Conservation (phyloP, 2,797 vertebrate species). For the Neosalanx taihuensis region DNA sequence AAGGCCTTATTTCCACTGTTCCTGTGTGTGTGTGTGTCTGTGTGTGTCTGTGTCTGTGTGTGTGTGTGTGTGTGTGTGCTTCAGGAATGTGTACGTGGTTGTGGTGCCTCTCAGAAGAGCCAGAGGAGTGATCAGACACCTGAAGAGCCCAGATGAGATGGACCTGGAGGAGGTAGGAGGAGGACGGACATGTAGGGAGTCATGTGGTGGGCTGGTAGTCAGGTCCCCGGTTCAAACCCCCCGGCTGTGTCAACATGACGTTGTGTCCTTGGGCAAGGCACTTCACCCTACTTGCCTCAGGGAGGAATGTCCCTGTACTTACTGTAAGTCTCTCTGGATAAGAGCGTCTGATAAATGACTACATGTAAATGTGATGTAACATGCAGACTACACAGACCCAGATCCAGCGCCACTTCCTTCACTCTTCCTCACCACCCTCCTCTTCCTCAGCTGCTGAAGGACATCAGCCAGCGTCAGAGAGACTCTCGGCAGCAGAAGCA, state of each 20-base stretch:
- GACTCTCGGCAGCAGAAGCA: constrained; percentile 88
- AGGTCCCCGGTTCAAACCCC: no score
- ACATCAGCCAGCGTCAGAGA: constrained; percentile 81
- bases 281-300: no score
- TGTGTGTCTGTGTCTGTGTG: constrained; percentile 37
- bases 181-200: no score
- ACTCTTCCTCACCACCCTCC: not conserved
- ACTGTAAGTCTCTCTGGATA: no score
- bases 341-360: no score
- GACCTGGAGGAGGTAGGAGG: constrained; percentile 92
- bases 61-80: constrained; percentile 13
- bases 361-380: no score
- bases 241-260: no score
- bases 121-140: constrained; percentile 82
- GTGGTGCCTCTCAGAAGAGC: constrained; percentile 88
- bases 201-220: no score
- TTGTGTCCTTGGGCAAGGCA: no score
- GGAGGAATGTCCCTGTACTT: no score
- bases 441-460: constrained; percentile 82
- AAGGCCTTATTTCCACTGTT: not conserved
- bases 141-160: constrained; percentile 95
- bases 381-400: no score
- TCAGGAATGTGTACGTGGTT: constrained; percentile 92
- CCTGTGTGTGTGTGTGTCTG: constrained; percentile 20
- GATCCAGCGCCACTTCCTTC: no score